Base-by-base conservation (phyloP, 92 coral and sea anemone genomes). In the Zoanthus sansibaricus region DNA sequence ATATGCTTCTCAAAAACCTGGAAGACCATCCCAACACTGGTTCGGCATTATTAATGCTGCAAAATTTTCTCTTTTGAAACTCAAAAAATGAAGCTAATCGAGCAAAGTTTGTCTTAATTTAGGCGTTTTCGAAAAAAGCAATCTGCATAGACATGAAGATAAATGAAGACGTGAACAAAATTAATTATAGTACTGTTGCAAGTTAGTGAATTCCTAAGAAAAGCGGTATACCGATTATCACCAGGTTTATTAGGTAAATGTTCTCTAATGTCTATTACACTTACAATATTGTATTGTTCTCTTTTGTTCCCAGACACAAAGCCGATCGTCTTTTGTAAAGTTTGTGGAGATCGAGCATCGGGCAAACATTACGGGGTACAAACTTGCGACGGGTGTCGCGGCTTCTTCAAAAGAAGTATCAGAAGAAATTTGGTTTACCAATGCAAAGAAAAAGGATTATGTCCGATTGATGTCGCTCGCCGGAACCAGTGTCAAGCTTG, bases 401-500 rank as follows among this genome's bases (percentile, higher is more conserved):
- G 98, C 9, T 96, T 96, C 87, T 96, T 96, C 89, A 96, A 96
- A 87, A 94, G 98, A 6, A 96, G 98, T 80, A 94, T 96, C 33
- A 94, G 98, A 37, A 82, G 98, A 71, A 93, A 90, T 32, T 86
- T 96, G 44, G 91, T 90, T 5, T 96, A 96, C 83, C 98, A 96
- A 54, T 96, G 98, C 77, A 92, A 95, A 82, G 98, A 96, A 20
- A 92, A 92, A 78, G 95, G 95, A 67, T 88, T 91, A 74, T 96
- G 98, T 75, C 98, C 98, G 1, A 96, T 96, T 4, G 98, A 96
- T 69, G 98, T 96, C 1, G 98, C 98, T 15, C 86, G 98, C 6
- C 87, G 98, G 66, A 96, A 96, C 83, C 98, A 96, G 71, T 96
- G 98, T n/a, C 98, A 96, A 48, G 93, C 98, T 15, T 96, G 98